Evolutionary conservation across 2,888 invertebrate genomes (phyloP), one percentile per base, ranked within the genome.

Genomic region (Dynastes tityus): DNA sequence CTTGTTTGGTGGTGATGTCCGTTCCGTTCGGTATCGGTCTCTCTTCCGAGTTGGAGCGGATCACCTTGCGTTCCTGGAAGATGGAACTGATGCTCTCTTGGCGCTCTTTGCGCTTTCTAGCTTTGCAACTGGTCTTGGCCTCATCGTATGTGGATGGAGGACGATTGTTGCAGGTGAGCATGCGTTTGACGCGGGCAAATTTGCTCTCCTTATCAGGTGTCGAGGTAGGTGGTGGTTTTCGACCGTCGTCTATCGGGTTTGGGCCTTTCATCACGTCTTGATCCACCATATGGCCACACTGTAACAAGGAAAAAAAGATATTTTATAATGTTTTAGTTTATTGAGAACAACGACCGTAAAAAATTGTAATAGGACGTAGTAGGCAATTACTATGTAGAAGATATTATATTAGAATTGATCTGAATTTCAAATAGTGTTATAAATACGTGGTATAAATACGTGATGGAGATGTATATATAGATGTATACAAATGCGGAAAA

Each of bases 31-130:
- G 82, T 71, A 89, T 88, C 1, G 89, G 89, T 79, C 92, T 86
- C 85, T 92, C 92, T 85, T 92, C 92, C 77, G 92, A 92, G 86
- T 91, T 92, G 70, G 92, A 92, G 81, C 92, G 89, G 80, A 91
- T 91, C 79, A 92, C 90, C 86, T 92, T 93, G 78, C 92, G 90
- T 84, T 93, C 92, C 83, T 90, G 90, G 67, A 90, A 90, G 77
- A 89, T 87, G 40, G 91, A 91, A 81, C 91, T 91, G 77, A 87
- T 86, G 86, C 92, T 92, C 87, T 93, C 92, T 84, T 92, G 91
- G 64, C 92, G 90, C 85, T 93, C 93, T 87, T 92, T 93, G 81
- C 93, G 90, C 86, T 93, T 92, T 78, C 92, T 88, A 55, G 91
- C 88, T 80, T 89, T 89, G 79, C 86, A 86, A 5, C 85, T 83